Evolutionary conservation across 92 coral and sea anemone species (phyloP), one percentile per base, ranked within the genome.

Genomic region (Chrysogorgia sp.): DNA sequence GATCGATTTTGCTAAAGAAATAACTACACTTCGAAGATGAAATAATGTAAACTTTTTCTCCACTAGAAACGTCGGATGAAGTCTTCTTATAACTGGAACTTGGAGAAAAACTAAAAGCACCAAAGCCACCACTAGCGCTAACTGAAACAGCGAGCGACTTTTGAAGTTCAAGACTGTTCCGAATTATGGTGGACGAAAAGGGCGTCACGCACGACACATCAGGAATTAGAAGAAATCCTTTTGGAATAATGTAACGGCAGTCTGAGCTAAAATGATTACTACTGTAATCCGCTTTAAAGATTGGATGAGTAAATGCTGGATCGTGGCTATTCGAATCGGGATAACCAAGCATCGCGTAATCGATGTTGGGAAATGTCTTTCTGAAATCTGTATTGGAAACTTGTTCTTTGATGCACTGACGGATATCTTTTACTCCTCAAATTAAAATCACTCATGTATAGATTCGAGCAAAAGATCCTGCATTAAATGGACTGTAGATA

Each of bases 301-400:
- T 83, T 57, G 87, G 87, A 77, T 83, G 84, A 5, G 87, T 83
- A 50, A 76, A 76, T 34, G 84, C 87, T 7, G 87, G 87, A 56
- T 83, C 87, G 34, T 83, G 87, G 19, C 87, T 84, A 25, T 40
- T 50, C 28, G 84, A 74, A 75, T 60, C 33, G 32, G 87, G 87
- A 58, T 83, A 83, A 10, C 87, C 87, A 76, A 83, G 60, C 64
- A 83, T 22, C 28, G 87, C 87, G 62, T 83, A 83, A 67, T 76
- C 83, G 34, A 83, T 49, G 67, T 83, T 77, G 3, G 87, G 84
- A n/a, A 83, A 83, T 22, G 87, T 19, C 28, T 53, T 53, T 37
- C n/a, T n/a, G 43, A 37, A 37, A 37, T 37, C 43, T 37, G 12
- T 12, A 37, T 37, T 37, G 5, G 6, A 4, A 37, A 37, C 12